Evolutionary conservation across 2,888 invertebrate species (phyloP).

Genomic region (Pollenia griseotomentosa): DNA sequence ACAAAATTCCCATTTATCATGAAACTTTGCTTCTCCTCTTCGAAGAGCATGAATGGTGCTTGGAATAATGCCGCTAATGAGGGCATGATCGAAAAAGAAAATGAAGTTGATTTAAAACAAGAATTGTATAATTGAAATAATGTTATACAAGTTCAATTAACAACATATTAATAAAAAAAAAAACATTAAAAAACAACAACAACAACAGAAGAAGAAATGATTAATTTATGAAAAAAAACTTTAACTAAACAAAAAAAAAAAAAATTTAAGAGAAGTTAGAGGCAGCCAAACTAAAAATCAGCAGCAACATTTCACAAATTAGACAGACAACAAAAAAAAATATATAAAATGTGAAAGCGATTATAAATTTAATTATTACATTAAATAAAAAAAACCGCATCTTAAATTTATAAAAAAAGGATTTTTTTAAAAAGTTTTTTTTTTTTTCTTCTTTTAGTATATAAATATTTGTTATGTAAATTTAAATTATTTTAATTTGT

Average conservation of each 20-base stretch:
- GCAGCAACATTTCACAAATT: constrained; percentile 51
- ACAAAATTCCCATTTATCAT: constrained; percentile 99
- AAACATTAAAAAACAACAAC: constrained; percentile 57
- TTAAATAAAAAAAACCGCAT: constrained; percentile 15
- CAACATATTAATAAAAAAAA: constrained; percentile 77
- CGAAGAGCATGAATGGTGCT: constrained; percentile 86
- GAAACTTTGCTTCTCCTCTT: constrained; percentile 98
- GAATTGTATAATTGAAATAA: constrained; percentile 83
- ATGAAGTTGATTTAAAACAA: constrained; percentile 81
- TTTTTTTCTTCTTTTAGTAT: constrained; percentile 21
- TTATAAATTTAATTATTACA: background rate
- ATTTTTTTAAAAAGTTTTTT: constrained; percentile 37
- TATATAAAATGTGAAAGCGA: background rate
- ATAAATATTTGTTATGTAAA: constrained; percentile 45
- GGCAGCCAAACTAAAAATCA: constrained; percentile 58
- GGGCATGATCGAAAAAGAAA: constrained; percentile 84
- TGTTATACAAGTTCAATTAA: constrained; percentile 57
- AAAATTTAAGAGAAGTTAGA: constrained; percentile 67
- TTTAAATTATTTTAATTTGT: constrained; percentile 43
- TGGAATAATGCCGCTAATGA: constrained; percentile 85
- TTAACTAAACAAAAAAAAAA: constrained; percentile 16
- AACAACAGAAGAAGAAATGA: constrained; percentile 49
- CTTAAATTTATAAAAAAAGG: constrained; percentile 39
- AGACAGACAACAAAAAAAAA: background rate
- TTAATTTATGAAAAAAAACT: constrained; percentile 44